These are phyloP conservation scores for Chirona hameri DNA, from an alignment of 2,888 invertebrate genomes.

Conservation along the genomic window DNA sequence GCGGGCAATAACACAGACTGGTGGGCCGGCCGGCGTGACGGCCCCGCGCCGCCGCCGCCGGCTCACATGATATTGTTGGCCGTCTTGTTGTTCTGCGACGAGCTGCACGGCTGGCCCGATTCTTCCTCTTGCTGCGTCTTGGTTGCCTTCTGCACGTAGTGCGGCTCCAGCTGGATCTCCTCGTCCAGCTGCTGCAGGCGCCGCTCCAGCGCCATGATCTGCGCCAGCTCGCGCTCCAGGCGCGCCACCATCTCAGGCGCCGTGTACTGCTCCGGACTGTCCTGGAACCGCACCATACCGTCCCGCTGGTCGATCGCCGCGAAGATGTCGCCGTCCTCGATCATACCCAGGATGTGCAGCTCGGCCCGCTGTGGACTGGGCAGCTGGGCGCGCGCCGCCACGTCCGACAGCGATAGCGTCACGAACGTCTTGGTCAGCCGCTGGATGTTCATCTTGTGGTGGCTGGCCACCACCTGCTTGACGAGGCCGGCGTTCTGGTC, in stretches of 20 bases:
- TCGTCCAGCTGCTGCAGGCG: slow-evolving; percentile 90
- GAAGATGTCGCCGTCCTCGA: slow-evolving; percentile 93
- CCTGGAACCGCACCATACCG: slow-evolving; percentile 95
- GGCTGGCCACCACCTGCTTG: slow-evolving; percentile 74
- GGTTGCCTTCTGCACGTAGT: slow-evolving; percentile 58
- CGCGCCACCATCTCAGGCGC: slow-evolving; percentile 81
- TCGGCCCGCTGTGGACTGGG: slow-evolving; percentile 79
- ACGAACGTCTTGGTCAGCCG: slow-evolving; percentile 91
- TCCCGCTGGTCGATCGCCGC: slow-evolving; percentile 96
- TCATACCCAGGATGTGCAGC: slow-evolving; percentile 91
- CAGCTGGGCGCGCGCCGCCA: slow-evolving; percentile 83
- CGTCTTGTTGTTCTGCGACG: not conserved
- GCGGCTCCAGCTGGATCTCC: slow-evolving; percentile 87
- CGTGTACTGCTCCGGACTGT: slow-evolving; percentile 92
- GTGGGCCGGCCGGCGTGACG: not conserved
- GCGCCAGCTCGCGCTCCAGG: slow-evolving; percentile 74
- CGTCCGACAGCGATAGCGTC: slow-evolving; percentile 81
- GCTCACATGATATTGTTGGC: slow-evolving; percentile 2
- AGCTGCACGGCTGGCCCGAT: not conserved
- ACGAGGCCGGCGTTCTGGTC: slow-evolving; percentile 58
- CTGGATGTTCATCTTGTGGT: slow-evolving; percentile 95
- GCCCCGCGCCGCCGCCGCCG: not conserved
- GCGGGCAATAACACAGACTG: not conserved
- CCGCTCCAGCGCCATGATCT: slow-evolving; percentile 82
- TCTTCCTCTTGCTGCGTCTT: slow-evolving; percentile 39